Evolutionary conservation across 2,113 vertebrate species (phyloP), one percentile per base, ranked within the genome.

Genomic region (Lota lota): DNA sequence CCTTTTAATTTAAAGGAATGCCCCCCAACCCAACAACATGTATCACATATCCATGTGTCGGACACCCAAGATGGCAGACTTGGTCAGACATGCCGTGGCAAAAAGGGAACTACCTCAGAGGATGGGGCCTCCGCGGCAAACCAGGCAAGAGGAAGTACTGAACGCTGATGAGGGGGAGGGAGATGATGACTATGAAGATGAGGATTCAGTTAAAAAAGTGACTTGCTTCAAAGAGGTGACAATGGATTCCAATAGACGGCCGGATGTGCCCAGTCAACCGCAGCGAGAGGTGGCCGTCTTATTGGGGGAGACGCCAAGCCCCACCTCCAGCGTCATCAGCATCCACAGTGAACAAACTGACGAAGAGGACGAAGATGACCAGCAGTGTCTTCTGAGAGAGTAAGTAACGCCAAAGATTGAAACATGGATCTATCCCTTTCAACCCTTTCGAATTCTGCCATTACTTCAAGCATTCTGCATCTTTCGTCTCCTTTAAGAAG

Each of bases 241-340:
- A 67, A 91, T 91, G 76, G 87, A 88, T 19, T 84, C 88, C n/a
- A 80, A 79, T 5, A 82, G 69, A 24, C 84, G 82, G 75, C 74
- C 82, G 2, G 81, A 81, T 4, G 72, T 85, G 20, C 70, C 93
- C 67, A 76, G 72, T 57, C 80, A 83, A n/a, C 78, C 75, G 20
- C 89, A 90, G 75, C 71, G 80, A 33, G 85, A 90, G 2, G 79
- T 83, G 50, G 76, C 94, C 0, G 93, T 97, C 61, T 81, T 98
- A 72, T 95, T 97, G 16, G 93, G 92, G 0, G 79, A 95, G 76
- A 94, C 95, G 1, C 95, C 95, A 0, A 99, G 97, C 84, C 97
- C 97, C 0, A 86, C 93, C 0, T 90, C 92, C 85, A 99, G 97
- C 0, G 93, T 98, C 19, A 97, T 99, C 88, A 98, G 96, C 83